Evolutionary conservation across 2,888 invertebrate genomes (phyloP).

Genomic region (Habrosyne pyritoides): DNA sequence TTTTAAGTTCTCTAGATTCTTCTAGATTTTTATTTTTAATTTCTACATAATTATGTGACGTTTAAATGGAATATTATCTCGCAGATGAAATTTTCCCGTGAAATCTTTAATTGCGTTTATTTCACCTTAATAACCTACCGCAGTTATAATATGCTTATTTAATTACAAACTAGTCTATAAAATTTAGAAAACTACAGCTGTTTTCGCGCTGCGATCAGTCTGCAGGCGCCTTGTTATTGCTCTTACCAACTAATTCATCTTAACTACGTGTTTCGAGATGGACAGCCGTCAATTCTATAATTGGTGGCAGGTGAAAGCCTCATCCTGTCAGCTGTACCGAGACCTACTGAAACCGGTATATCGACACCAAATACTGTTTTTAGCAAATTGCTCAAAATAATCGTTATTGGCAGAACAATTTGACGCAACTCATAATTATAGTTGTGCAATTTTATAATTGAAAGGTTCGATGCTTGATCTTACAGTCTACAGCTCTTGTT

Average conservation of each 20-base stretch:
- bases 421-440: neutral
- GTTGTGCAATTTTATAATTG: neutral
- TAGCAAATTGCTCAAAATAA: conserved; percentile 28
- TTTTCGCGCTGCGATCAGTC: neutral
- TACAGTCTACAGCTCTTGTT: neutral
- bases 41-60: too few species aligned
- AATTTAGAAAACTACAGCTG: conserved; percentile 12
- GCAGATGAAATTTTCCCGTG: too few species aligned
- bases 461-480: neutral
- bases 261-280: conserved; percentile 16
- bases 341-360: conserved; percentile 28
- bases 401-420: conserved; percentile 12
- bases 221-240: neutral
- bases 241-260: conserved; percentile 10
- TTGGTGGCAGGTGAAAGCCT: conserved; percentile 53
- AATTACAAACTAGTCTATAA: conserved; percentile 27
- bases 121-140: neutral
- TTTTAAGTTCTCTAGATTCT: too few species aligned
- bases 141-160: conserved; percentile 17
- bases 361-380: conserved; percentile 27
- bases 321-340: conserved; percentile 24
- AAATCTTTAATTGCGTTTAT: neutral
- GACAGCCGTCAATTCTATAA: conserved; percentile 34
- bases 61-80: too few species aligned
- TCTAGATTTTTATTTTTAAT: too few species aligned